A percentile compares a stretch with the other conserved stretches of the same genome.
phyloP scores from a whole-genome alignment of 2,888 invertebrate species.

The Drosophila pseudotalamancana region DNA sequence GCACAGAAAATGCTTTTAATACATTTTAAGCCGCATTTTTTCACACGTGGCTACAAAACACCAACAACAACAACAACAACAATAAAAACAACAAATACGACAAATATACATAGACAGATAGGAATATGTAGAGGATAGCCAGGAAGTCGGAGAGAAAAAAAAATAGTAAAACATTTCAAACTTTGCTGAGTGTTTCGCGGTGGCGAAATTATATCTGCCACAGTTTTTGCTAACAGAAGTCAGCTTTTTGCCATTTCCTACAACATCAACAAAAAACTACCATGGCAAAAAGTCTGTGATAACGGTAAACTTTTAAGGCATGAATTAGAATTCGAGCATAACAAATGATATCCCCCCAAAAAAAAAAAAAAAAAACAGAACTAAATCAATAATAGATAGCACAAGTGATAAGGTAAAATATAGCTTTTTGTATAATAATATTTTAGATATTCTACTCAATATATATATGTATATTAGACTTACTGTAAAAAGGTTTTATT shows the following conservation, averaged over 20 bases:
- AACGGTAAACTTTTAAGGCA: conserved; percentile 8
- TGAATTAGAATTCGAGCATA: conserved; percentile 3
- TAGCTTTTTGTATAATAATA: not conserved
- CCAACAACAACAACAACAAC: not conserved
- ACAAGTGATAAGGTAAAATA: conserved; percentile 2
- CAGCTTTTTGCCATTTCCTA: conserved; percentile 10
- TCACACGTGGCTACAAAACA: conserved; percentile 73
- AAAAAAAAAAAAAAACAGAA: conserved; percentile 7
- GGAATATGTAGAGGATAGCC: conserved; percentile 26
- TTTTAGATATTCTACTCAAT: not conserved
- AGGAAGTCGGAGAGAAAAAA: conserved; percentile 22
- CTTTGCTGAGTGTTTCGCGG: conserved; percentile 39
- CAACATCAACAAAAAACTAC: conserved; percentile 1
- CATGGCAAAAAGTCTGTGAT: not conserved
- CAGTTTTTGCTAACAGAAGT: conserved; percentile 13
- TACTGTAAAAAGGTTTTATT: not conserved
- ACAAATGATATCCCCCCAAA: not conserved
- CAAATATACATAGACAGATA: conserved; percentile 15
- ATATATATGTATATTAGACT: not conserved
- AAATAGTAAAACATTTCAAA: conserved; percentile 23
- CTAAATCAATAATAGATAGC: conserved; percentile 8
- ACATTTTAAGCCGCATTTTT: conserved; percentile 77
- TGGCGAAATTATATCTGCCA: conserved; percentile 38
- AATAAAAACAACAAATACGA: not conserved
- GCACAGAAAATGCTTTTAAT: conserved; percentile 73